These are phyloP conservation scores for Drosophila tsacasi DNA, from an alignment of 1,140 invertebrate species.

Conservation along the genomic window DNA sequence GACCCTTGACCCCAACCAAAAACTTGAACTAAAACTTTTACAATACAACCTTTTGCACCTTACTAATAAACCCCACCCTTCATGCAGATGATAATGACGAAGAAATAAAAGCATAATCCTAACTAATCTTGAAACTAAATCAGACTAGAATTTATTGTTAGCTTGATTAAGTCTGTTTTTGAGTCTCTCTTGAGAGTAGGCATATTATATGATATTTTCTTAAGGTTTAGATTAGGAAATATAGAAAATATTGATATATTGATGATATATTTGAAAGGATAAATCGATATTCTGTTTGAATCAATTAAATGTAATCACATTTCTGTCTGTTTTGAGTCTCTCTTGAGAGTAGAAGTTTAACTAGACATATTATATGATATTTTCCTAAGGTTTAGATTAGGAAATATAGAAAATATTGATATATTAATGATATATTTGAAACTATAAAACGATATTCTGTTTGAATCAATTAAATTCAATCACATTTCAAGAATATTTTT, in stretches of 20 bases:
- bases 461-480: too few species aligned
- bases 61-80: slow-evolving; percentile 2
- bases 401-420: not conserved
- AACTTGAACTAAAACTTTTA: slow-evolving; percentile 15
- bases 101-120: not conserved
- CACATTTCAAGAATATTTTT: not conserved
- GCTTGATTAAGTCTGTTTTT: not conserved
- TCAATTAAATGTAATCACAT: too few species aligned
- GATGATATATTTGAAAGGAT: too few species aligned
- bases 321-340: not conserved
- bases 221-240: not conserved
- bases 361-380: not conserved
- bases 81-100: not conserved
- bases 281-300: too few species aligned
- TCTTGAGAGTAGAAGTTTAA: not conserved
- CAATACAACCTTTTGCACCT: not conserved
- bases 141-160: not conserved
- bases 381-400: not conserved
- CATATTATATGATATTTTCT: not conserved
- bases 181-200: not conserved
- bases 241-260: not conserved
- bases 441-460: too few species aligned
- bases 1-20: slow-evolving; percentile 1
- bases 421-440: too few species aligned
- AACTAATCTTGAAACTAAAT: not conserved